Evolutionary conservation across 23 tunicate species (phyloP).

Genomic region (Phallusia fumigata): DNA sequence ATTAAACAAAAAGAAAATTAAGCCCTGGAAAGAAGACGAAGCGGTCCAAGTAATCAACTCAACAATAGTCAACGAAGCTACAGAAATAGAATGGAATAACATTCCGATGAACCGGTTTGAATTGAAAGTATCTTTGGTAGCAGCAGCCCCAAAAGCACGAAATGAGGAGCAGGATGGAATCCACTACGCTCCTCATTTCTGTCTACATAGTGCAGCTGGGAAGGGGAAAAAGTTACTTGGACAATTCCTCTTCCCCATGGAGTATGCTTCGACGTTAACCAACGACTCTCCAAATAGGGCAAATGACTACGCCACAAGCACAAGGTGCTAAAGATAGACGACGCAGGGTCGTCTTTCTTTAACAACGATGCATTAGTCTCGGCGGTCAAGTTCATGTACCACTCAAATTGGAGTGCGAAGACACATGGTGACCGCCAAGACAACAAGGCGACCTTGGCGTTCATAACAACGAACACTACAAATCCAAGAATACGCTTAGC

Average conservation of each 20-base stretch:
- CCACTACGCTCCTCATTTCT: background rate
- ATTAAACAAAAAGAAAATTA: too few relatives aligned
- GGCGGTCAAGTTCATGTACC: constrained; percentile 15
- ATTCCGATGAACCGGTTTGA: background rate
- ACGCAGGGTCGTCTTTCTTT: background rate
- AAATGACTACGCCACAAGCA: background rate
- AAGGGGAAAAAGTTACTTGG: constrained; percentile 1
- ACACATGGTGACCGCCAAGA: constrained; percentile 13
- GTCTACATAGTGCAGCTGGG: constrained; percentile 8
- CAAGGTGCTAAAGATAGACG: background rate
- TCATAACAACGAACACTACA: background rate
- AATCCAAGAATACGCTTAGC: background rate
- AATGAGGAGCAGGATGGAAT: background rate
- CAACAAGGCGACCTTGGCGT: background rate
- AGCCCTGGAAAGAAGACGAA: too few relatives aligned
- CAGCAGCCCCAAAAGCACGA: background rate
- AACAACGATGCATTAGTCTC: background rate
- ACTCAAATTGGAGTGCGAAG: constrained; percentile 13
- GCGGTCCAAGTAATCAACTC: too few relatives aligned
- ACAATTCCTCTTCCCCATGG: background rate
- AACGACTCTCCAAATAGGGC: background rate
- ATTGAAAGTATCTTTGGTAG: background rate
- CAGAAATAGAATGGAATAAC: background rate
- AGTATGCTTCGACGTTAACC: background rate
- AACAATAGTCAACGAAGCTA: background rate